Evolutionary conservation across 2,888 invertebrate species (phyloP).

Genomic region (Erebia palarica): DNA sequence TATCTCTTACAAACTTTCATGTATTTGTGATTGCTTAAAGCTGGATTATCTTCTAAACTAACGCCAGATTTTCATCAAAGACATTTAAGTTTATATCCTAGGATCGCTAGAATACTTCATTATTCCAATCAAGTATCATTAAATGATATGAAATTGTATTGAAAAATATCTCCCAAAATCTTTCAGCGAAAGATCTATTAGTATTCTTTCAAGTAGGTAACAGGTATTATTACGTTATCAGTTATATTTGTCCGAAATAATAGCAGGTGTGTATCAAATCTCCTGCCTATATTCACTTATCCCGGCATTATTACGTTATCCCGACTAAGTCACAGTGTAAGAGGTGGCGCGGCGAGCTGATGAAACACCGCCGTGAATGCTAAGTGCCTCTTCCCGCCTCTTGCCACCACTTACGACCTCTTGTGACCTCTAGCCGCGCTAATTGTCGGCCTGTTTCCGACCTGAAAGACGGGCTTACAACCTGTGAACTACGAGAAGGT

Average conservation of each 20-base stretch:
- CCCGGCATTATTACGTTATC: constrained; percentile 40
- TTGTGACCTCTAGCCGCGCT: constrained; percentile 60
- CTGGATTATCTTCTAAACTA: too few relatives aligned
- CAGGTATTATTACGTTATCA: neutral
- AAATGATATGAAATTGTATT: too few relatives aligned
- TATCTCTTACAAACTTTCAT: too few relatives aligned
- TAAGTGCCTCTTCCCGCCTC: constrained; percentile 66
- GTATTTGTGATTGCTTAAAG: too few relatives aligned
- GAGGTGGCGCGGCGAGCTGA: constrained; percentile 42
- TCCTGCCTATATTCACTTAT: constrained; percentile 35
- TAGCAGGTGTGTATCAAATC: constrained; percentile 24
- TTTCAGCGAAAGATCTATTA: too few relatives aligned
- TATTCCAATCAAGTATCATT: too few relatives aligned
- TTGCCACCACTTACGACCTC: constrained; percentile 61
- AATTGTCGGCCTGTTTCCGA: constrained; percentile 55
- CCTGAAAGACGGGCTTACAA: constrained; percentile 37
- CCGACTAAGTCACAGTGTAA: constrained; percentile 42
- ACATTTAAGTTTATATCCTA: too few relatives aligned
- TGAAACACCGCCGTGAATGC: constrained; percentile 49
- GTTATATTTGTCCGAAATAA: neutral
- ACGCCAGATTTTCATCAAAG: too few relatives aligned
- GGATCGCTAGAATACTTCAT: too few relatives aligned
- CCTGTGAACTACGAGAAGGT: constrained; percentile 10
- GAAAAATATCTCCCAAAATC: too few relatives aligned
- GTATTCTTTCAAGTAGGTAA: neutral